A percentile compares a stretch with the other conserved stretches of the same genome.
These are phyloP conservation scores for Benitochromis conjunctus DNA, from an alignment of 2,113 vertebrate genomes.

Conservation along the genomic window DNA sequence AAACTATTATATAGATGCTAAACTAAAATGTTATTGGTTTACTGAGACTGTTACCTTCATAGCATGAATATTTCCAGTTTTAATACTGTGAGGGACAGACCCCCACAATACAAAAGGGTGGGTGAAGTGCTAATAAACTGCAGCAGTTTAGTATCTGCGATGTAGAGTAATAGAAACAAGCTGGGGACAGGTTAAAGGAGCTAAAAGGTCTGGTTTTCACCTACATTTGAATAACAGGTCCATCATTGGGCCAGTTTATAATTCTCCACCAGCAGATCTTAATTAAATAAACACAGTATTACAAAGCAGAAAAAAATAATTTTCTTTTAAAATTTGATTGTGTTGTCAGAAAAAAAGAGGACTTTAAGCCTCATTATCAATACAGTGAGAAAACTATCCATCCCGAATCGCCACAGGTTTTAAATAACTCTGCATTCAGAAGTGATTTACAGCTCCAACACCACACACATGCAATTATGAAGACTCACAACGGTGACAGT, in stretches of 20 bases:
- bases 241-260: not conserved
- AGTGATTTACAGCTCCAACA: conserved; percentile 50
- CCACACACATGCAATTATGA: conserved; percentile 45
- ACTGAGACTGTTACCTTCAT: not conserved
- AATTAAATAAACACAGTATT: not conserved
- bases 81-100: not conserved
- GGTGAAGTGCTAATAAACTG: not conserved
- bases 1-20: not conserved
- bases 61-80: not conserved
- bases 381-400: not conserved
- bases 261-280: not conserved
- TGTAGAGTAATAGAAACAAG: not conserved
- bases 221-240: not conserved
- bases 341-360: not conserved
- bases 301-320: not conserved
- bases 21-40: not conserved
- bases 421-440: conserved; percentile 52
- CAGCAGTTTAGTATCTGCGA: not conserved
- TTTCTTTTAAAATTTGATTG: not conserved
- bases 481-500: conserved; percentile 42
- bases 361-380: conserved; percentile 17
- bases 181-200: not conserved
- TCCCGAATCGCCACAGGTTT: conserved; percentile 9
- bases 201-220: not conserved
- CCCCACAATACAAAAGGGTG: not conserved